A percentile compares a stretch with the other conserved stretches of the same genome.
phyloP scores from a whole-genome alignment of 2,888 invertebrate genomes.

The Selenia dentaria region DNA sequence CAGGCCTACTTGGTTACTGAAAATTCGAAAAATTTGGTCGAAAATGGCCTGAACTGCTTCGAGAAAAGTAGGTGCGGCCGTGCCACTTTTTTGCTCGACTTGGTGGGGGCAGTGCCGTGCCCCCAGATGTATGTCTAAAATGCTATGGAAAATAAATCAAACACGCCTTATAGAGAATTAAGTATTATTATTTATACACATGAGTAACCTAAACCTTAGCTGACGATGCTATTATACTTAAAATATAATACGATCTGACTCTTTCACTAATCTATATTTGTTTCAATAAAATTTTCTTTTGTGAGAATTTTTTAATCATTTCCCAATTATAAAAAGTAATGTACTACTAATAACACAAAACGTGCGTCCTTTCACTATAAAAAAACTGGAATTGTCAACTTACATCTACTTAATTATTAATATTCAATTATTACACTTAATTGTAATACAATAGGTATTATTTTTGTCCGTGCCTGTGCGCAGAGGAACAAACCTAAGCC shows the following conservation, averaged over 20 bases:
- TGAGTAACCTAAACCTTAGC: constrained; percentile 70
- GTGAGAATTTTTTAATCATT: constrained; percentile 62
- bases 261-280: constrained; percentile 63
- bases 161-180: constrained; percentile 65
- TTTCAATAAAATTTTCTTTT: constrained; percentile 66
- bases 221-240: constrained; percentile 69
- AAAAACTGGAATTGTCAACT: constrained; percentile 60
- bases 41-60: too few relatives aligned
- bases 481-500: constrained; percentile 25
- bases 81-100: too few relatives aligned
- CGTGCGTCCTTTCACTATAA: constrained; percentile 57
- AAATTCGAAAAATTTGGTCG: too few relatives aligned
- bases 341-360: constrained; percentile 60
- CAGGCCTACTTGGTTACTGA: too few relatives aligned
- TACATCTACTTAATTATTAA: constrained; percentile 46
- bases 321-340: constrained; percentile 61
- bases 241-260: constrained; percentile 82
- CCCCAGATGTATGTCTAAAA: too few relatives aligned
- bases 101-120: too few relatives aligned
- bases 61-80: too few relatives aligned
- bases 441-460: constrained; percentile 28
- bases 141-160: too few relatives aligned
- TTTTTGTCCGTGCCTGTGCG: constrained; percentile 30
- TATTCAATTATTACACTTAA: constrained; percentile 41
- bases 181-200: constrained; percentile 74